These are phyloP conservation scores for Thymelicus sylvestris DNA, from an alignment of 2,888 invertebrate genomes.

Conservation along the genomic window DNA sequence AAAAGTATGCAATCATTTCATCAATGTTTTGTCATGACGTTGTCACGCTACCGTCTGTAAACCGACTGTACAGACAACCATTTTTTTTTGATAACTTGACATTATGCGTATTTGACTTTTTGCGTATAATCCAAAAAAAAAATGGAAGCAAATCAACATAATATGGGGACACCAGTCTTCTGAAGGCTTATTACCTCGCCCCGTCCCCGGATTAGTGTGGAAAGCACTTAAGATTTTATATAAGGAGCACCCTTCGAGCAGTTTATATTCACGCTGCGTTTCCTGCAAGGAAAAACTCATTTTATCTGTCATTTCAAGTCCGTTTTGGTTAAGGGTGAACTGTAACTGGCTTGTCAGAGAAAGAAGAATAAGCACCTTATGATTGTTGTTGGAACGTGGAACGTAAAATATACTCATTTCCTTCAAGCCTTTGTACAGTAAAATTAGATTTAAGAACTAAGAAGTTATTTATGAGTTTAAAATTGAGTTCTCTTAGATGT, in stretches of 20 bases:
- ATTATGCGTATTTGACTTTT: no score
- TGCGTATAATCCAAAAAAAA: no score
- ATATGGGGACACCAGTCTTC: not conserved
- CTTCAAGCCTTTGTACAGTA: no score
- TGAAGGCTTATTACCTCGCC: constrained; percentile 32
- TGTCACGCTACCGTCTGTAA: no score
- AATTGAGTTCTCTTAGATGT: no score
- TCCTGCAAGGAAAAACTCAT: constrained; percentile 5
- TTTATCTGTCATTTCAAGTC: constrained; percentile 25
- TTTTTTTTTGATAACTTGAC: no score
- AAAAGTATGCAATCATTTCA: no score
- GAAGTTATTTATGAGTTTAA: no score
- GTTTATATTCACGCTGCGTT: constrained; percentile 32
- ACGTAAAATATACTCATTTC: not conserved
- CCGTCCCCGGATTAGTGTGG: constrained; percentile 45
- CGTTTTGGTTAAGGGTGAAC: constrained; percentile 6
- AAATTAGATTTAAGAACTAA: no score
- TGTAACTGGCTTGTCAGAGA: not conserved
- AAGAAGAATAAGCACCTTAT: not conserved
- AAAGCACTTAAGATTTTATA: constrained; percentile 50
- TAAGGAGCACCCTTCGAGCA: constrained; percentile 37
- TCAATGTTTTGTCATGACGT: no score
- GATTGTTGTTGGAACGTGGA: not conserved
- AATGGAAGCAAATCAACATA: no score
- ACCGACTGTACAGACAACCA: no score